Evolutionary conservation across 2,888 invertebrate species (phyloP), one percentile per base, ranked within the genome.

Genomic region (Mythimna vitellina): DNA sequence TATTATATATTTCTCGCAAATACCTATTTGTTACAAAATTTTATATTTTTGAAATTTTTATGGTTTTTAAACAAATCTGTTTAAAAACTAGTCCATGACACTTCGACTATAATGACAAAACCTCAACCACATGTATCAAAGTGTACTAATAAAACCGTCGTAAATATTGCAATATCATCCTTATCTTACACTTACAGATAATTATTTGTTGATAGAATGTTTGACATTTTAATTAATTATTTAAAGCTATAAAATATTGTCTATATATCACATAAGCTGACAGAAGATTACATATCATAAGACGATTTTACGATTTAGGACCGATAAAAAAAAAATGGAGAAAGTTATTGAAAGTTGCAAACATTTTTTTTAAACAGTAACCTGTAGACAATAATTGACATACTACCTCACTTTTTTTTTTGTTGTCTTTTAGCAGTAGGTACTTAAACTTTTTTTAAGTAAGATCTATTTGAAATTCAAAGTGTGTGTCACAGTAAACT

Each of bases 371-470:
- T 69, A 8, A 38, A 7, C 12, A 58, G 25, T 9, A n/a, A 53
- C 20, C 14, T 67, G 67, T 38, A 38, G 22, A 7, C 22, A 58
- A 7, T 38, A 58, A 22, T 60, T 68, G 60, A 49, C 75, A 53
- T 29, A 75, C 53, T 38, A 46, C 53, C 35, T 46, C n/a, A 22
- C n/a, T 73, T 74, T 58, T n/a, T 29, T 9, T 14, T 46, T 46
- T 17, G 14, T 1, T 1, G 6, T 12, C 56, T 56, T 58, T 65
- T 42, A 42, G 20, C 32, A 32, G 25, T 14, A 1, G 2, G 32
- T 35, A 22, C 14, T n/a, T 56, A 22, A 17, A 56, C 17, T 42
- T 49, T 49, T 17, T 42, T 25, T 3, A 61, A 51, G 14, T 17
- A 64, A 64, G n/a, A n/a, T 17, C 2, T 53, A 14, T 60, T 60